A percentile compares a stretch with the other conserved stretches of the same genome.
These are phyloP conservation scores for Acanthopagrus latus DNA, from an alignment of 2,797 vertebrate species.

Conservation along the genomic window DNA sequence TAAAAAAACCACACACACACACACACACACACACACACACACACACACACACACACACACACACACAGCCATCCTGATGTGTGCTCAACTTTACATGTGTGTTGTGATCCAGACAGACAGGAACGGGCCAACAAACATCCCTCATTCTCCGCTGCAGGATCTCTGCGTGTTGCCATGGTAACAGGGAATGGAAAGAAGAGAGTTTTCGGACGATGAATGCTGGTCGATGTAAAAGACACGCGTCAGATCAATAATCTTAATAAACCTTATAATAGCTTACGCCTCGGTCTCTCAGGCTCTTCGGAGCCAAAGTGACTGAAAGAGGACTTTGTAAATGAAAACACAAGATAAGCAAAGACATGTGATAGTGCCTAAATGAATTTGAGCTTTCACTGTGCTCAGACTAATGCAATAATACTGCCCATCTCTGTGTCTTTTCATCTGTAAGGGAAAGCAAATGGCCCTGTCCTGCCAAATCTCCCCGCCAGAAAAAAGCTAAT, in stretches of 20 bases:
- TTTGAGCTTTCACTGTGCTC: conserved; percentile 13
- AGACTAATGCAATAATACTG: conserved; percentile 23
- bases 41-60: not conserved
- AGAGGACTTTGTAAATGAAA: conserved; percentile 15
- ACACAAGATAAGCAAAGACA: conserved; percentile 11
- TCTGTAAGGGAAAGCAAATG: conserved; percentile 33
- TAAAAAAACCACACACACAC: not conserved
- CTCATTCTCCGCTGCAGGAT: conserved; percentile 4
- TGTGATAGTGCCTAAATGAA: conserved; percentile 31
- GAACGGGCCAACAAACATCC: conserved; percentile 4
- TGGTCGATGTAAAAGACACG: conserved; percentile 26
- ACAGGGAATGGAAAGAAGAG: conserved; percentile 33
- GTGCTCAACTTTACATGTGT: conserved; percentile 6
- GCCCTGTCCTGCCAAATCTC: not conserved
- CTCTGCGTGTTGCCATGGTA: conserved; percentile 65
- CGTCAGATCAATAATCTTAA: conserved; percentile 20
- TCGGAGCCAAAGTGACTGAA: not conserved
- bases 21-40: not conserved
- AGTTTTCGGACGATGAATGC: conserved; percentile 24
- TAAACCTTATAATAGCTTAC: conserved; percentile 1
- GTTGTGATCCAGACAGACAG: conserved; percentile 1
- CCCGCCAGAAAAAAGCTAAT: conserved; percentile 12
- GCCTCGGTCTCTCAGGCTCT: not conserved
- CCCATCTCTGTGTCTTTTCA: not conserved
- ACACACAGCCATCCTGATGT: not conserved